Evolutionary conservation across 2,888 invertebrate genomes (phyloP).

Genomic region (Pollenia amentaria): DNA sequence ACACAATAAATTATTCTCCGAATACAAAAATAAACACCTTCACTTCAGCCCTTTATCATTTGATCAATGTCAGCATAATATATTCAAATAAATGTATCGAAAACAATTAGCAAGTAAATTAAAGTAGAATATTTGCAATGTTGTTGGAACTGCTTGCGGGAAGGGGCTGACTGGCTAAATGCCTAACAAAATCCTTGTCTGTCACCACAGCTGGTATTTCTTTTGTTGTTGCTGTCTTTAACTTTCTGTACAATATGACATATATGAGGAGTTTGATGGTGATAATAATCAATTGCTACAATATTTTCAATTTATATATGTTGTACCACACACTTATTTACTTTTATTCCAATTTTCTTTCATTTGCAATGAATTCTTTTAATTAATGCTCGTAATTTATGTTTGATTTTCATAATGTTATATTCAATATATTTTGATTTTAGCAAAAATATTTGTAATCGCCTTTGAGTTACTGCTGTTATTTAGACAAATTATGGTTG

Average conservation of each 20-base stretch:
- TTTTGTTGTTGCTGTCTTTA: slow-evolving; percentile 14
- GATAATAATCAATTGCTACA: not conserved
- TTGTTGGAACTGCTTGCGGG: slow-evolving; percentile 57
- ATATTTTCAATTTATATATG: slow-evolving; percentile 29
- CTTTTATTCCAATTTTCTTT: slow-evolving; percentile 4
- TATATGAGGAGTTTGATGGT: not conserved
- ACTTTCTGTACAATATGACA: slow-evolving; percentile 7
- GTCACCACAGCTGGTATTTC: slow-evolving; percentile 71
- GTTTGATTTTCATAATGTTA: slow-evolving; percentile 1
- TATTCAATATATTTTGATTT: slow-evolving; percentile 68
- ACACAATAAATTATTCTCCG: slow-evolving; percentile 10
- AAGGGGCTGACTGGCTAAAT: slow-evolving; percentile 42
- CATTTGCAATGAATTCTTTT: not conserved
- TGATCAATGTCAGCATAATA: slow-evolving; percentile 38
- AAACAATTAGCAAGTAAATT: slow-evolving; percentile 18
- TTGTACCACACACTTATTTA: slow-evolving; percentile 19
- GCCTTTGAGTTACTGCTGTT: slow-evolving; percentile 64
- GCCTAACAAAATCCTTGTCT: slow-evolving; percentile 15
- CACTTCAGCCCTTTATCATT: slow-evolving; percentile 25
- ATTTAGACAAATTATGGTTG: slow-evolving; percentile 73
- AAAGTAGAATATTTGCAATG: slow-evolving; percentile 18
- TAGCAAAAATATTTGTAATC: slow-evolving; percentile 74
- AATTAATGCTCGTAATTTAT: slow-evolving; percentile 41
- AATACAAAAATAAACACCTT: slow-evolving; percentile 9
- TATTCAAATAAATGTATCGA: not conserved